Conservation (phyloP, 1,140 invertebrate species). For the Chlorops oryzae region DNA sequence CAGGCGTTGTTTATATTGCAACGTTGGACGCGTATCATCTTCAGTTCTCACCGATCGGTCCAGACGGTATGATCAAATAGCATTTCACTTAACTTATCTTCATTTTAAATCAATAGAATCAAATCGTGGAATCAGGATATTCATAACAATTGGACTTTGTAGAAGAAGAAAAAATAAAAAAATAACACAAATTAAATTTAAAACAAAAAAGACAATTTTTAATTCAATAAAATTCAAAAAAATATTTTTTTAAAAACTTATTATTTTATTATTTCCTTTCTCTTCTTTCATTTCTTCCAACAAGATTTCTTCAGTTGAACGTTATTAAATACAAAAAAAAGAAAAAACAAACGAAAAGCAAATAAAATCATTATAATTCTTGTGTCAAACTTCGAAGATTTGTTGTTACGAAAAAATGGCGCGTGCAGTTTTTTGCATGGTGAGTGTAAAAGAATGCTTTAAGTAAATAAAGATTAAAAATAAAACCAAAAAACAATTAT, state of each 20-base stretch:
- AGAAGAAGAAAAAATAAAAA: constrained; percentile 2
- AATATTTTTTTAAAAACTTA: constrained; percentile 9
- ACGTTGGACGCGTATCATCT: constrained; percentile 42
- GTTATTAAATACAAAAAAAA: constrained; percentile 29
- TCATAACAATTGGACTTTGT: constrained; percentile 14
- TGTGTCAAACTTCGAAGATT: constrained; percentile 30
- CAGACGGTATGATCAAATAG: constrained; percentile 45
- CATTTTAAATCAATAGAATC: constrained; percentile 14
- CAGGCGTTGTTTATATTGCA: constrained; percentile 42
- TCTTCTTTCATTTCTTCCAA: constrained; percentile 25
- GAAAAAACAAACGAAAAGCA: constrained; percentile 19
- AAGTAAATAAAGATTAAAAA: background rate
- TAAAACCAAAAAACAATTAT: background rate
- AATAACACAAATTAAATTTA: constrained; percentile 3
- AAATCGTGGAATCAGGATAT: constrained; percentile 17
- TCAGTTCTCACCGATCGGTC: constrained; percentile 48
- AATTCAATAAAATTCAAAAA: constrained; percentile 2
- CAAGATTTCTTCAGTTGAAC: constrained; percentile 36
- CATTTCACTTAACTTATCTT: constrained; percentile 15
- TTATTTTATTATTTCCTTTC: constrained; percentile 20
- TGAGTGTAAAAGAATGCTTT: constrained; percentile 24
- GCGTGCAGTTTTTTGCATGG: constrained; percentile 46
- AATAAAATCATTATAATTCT: constrained; percentile 35
- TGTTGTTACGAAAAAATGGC: constrained; percentile 44
- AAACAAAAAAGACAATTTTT: constrained; percentile 8